These are phyloP conservation scores for Fistularia commersonii DNA, from an alignment of 2,797 vertebrate genomes.

Conservation along the genomic window DNA sequence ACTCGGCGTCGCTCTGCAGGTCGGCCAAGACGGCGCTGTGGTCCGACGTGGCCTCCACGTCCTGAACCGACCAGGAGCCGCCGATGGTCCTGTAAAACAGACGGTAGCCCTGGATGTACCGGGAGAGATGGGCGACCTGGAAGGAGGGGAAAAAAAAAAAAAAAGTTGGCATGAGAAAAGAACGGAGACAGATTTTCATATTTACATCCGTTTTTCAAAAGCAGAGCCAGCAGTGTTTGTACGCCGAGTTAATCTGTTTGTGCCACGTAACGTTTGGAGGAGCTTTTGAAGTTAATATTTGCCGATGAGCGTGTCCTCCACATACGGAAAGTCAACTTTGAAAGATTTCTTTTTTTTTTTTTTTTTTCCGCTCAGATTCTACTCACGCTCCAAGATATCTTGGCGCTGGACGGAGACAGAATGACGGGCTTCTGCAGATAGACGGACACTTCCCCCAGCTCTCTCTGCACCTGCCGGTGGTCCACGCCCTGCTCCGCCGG, in stretches of 20 bases:
- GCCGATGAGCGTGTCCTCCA: slow-evolving; percentile 38
- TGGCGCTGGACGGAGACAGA: slow-evolving; percentile 80
- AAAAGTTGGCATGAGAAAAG: slow-evolving; percentile 10
- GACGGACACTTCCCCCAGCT: slow-evolving; percentile 81
- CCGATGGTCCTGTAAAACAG: slow-evolving; percentile 82
- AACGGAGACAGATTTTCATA: slow-evolving; percentile 6
- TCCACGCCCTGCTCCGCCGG: slow-evolving; percentile 79
- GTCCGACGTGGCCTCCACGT: slow-evolving; percentile 73
- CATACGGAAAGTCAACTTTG: slow-evolving; percentile 20
- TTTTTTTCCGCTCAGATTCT: background rate
- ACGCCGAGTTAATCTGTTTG: slow-evolving; percentile 22
- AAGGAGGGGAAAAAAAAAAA: background rate
- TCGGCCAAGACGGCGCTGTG: slow-evolving; percentile 75
- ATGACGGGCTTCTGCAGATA: slow-evolving; percentile 83
- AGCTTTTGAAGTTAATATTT: slow-evolving; percentile 34
- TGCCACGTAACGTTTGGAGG: slow-evolving; percentile 13
- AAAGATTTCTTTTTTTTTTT: slow-evolving; percentile 6
- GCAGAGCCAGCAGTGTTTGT: slow-evolving; percentile 9
- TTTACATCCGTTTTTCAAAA: slow-evolving; percentile 13
- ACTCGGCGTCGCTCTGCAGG: slow-evolving; percentile 79
- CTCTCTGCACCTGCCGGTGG: slow-evolving; percentile 81
- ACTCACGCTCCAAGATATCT: slow-evolving; percentile 94
- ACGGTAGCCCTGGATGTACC: slow-evolving; percentile 87
- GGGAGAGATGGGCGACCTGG: slow-evolving; percentile 82
- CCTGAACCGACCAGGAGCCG: slow-evolving; percentile 81